Conservation (phyloP, 2,797 vertebrate species). For the Falco biarmicus region DNA sequence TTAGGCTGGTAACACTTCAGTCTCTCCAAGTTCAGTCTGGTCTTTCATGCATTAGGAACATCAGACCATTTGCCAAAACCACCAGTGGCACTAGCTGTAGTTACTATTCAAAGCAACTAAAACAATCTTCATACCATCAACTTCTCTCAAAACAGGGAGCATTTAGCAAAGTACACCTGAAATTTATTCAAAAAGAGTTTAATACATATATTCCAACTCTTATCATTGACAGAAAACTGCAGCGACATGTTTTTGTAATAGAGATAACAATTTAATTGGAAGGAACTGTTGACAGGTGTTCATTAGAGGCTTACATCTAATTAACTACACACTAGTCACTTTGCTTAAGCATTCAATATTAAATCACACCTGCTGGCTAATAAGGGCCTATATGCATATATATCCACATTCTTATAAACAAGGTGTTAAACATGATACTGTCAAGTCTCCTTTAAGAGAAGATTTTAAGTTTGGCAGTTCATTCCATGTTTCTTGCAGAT, state of each 20-base stretch:
- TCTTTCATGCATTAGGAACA: neutral
- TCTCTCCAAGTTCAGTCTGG: neutral
- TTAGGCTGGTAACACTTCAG: neutral
- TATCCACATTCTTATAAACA: constrained; percentile 14
- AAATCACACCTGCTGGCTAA: constrained; percentile 13
- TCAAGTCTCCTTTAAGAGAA: constrained; percentile 14
- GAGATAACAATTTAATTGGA: constrained; percentile 37
- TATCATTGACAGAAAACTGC: neutral
- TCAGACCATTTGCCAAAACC: neutral
- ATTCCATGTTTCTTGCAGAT: constrained; percentile 40
- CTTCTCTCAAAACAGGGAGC: neutral
- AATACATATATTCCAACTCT: neutral
- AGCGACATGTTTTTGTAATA: neutral
- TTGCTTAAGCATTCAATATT: neutral
- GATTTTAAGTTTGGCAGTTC: neutral
- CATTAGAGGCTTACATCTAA: constrained; percentile 53
- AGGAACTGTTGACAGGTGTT: constrained; percentile 31
- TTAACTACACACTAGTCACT: constrained; percentile 55
- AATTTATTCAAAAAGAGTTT: neutral
- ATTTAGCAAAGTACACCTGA: neutral
- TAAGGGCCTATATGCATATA: constrained; percentile 3
- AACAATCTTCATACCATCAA: neutral
- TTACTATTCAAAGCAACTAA: neutral
- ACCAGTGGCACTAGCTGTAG: neutral
- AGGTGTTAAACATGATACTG: neutral